These are phyloP conservation scores for Drosophila biarmipes DNA, from an alignment of 1,140 invertebrate genomes.

Conservation along the genomic window DNA sequence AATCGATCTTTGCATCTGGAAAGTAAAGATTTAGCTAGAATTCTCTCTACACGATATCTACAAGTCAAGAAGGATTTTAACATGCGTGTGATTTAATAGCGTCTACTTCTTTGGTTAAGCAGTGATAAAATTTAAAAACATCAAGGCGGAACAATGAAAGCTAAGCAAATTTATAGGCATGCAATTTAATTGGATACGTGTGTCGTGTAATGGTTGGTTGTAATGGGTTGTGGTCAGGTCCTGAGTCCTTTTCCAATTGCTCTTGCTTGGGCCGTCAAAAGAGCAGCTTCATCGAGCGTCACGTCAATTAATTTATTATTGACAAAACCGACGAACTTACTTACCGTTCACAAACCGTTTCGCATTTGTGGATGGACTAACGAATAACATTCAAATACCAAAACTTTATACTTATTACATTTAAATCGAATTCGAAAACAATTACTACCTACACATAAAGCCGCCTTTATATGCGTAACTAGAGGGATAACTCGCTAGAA, in stretches of 20 bases:
- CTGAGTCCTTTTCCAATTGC: conserved; percentile 27
- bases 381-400: conserved; percentile 6
- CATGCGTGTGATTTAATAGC: conserved; percentile 6
- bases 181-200: conserved; percentile 12
- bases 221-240: conserved; percentile 27
- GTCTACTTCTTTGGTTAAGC: conserved; percentile 9
- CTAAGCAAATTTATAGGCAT: conserved; percentile 20
- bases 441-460: conserved; percentile 53
- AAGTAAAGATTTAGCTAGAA: not conserved
- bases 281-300: conserved; percentile 2
- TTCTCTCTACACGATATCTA: conserved; percentile 12
- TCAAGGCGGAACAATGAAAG: conserved; percentile 6
- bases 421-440: conserved; percentile 31
- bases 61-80: not conserved
- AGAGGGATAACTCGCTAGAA: conserved; percentile 31
- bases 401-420: conserved; percentile 14
- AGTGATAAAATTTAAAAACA: conserved; percentile 5
- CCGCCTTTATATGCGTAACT: conserved; percentile 30
- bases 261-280: not conserved
- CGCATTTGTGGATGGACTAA: conserved; percentile 14
- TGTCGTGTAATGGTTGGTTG: conserved; percentile 17
- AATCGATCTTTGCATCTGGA: conserved; percentile 27
- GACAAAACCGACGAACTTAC: conserved; percentile 17
- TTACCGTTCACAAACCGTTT: conserved; percentile 16
- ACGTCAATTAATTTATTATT: not conserved